Evolutionary conservation across 2,888 invertebrate genomes (phyloP).

Genomic region (Auanema freiburgensis): DNA sequence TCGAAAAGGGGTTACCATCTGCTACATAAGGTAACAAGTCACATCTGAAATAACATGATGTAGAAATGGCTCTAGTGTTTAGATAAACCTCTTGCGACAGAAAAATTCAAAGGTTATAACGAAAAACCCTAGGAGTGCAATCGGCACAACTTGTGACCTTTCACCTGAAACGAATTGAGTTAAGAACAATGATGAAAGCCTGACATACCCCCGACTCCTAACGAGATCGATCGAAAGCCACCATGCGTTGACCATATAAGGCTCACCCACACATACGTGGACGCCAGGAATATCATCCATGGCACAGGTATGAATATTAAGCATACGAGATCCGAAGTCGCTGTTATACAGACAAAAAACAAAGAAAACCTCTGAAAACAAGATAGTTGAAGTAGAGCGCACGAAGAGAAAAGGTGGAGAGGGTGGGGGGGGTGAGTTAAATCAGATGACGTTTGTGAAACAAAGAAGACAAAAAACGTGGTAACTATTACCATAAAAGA

Average conservation of each 20-base stretch:
- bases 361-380: conserved; percentile 85
- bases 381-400: not conserved
- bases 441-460: not conserved
- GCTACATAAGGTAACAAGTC: not conserved
- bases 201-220: conserved; percentile 25
- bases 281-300: conserved; percentile 78
- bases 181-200: conserved; percentile 9
- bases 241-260: conserved; percentile 38
- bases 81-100: conserved; percentile 22
- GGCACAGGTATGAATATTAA: conserved; percentile 88
- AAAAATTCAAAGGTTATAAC: conserved; percentile 50
- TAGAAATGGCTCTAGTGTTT: not conserved
- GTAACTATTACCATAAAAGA: not conserved
- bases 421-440: not conserved
- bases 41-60: conserved; percentile 8
- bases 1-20: conserved; percentile 9
- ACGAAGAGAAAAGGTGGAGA: not conserved
- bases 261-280: conserved; percentile 71
- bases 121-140: conserved; percentile 38
- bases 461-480: not conserved
- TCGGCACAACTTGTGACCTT: conserved; percentile 39
- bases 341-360: conserved; percentile 94
- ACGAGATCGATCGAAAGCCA: conserved; percentile 34
- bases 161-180: conserved; percentile 36
- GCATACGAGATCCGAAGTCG: conserved; percentile 97